Conservation (phyloP, 1,140 invertebrate genomes). For the Papilio glaucus region DNA sequence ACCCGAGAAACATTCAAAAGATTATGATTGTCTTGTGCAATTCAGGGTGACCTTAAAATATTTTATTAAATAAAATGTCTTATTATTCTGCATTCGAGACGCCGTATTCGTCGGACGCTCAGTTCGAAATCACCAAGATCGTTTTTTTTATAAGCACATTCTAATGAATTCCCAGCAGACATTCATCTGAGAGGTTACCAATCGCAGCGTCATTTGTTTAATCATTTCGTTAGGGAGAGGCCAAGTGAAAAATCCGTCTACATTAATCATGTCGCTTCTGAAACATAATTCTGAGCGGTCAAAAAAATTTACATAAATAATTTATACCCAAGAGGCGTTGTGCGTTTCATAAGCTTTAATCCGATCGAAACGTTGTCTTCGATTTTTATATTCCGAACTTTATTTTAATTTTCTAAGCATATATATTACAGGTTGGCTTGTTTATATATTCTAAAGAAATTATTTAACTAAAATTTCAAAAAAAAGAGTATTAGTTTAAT, state of each 20-base stretch:
- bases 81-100: constrained; percentile 45
- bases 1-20: constrained; percentile 52
- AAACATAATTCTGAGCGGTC: constrained; percentile 79
- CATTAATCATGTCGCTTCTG: constrained; percentile 80
- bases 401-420: constrained; percentile 1
- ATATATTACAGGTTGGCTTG: not conserved
- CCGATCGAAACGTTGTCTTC: constrained; percentile 46
- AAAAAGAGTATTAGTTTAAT: not conserved
- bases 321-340: constrained; percentile 71
- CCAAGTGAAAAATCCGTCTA: constrained; percentile 78
- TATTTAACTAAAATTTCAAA: not conserved
- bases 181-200: constrained; percentile 69
- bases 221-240: constrained; percentile 75
- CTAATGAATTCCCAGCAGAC: constrained; percentile 77
- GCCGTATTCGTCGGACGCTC: constrained; percentile 55
- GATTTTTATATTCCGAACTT: constrained; percentile 5
- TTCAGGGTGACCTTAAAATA: constrained; percentile 43
- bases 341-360: constrained; percentile 60
- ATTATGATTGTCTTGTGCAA: constrained; percentile 53
- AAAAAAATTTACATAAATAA: constrained; percentile 82
- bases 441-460: not conserved
- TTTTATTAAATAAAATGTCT: constrained; percentile 45
- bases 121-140: constrained; percentile 62
- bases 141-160: constrained; percentile 57
- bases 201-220: constrained; percentile 78